Evolutionary conservation across 2,888 invertebrate genomes (phyloP).

Genomic region (Siphlonurus alternatus): DNA sequence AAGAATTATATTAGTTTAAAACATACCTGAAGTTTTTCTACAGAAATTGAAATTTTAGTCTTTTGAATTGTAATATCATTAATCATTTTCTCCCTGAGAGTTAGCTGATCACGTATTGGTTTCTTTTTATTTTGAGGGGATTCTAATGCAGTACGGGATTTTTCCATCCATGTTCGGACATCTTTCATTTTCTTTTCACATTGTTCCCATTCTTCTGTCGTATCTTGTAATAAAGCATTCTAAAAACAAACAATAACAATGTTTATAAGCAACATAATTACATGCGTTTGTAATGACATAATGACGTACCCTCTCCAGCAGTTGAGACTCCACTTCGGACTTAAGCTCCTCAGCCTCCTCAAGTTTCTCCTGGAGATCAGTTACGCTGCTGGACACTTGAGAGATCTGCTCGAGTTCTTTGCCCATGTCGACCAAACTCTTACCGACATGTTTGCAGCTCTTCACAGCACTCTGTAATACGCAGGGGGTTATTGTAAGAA

Average conservation of each 20-base stretch:
- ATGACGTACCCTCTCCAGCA: conserved; percentile 62
- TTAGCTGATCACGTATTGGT: conserved; percentile 73
- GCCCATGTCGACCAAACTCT: conserved; percentile 80
- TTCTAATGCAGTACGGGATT: conserved; percentile 57
- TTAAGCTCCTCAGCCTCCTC: conserved; percentile 76
- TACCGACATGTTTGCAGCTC: conserved; percentile 72
- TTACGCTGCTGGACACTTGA: conserved; percentile 66
- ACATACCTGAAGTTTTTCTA: conserved; percentile 76
- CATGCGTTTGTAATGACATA: conserved; percentile 2
- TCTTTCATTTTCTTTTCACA: conserved; percentile 89
- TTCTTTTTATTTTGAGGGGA: conserved; percentile 72
- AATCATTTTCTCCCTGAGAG: conserved; percentile 66
- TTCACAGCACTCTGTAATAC: conserved; percentile 60
- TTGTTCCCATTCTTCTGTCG: conserved; percentile 90
- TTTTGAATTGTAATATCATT: conserved; percentile 79
- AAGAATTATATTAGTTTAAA: not conserved
- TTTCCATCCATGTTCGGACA: conserved; percentile 76
- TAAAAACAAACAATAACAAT: conserved; percentile 26
- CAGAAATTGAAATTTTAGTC: conserved; percentile 72
- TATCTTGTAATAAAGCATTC: conserved; percentile 77
- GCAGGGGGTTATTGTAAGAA: conserved; percentile 2
- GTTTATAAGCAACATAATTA: not conserved
- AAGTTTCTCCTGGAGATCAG: conserved; percentile 68
- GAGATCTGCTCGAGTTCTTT: conserved; percentile 75
- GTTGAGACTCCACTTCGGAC: conserved; percentile 63